Evolutionary conservation across 1,140 invertebrate genomes (phyloP).

Genomic region (Bombus balteatus): DNA sequence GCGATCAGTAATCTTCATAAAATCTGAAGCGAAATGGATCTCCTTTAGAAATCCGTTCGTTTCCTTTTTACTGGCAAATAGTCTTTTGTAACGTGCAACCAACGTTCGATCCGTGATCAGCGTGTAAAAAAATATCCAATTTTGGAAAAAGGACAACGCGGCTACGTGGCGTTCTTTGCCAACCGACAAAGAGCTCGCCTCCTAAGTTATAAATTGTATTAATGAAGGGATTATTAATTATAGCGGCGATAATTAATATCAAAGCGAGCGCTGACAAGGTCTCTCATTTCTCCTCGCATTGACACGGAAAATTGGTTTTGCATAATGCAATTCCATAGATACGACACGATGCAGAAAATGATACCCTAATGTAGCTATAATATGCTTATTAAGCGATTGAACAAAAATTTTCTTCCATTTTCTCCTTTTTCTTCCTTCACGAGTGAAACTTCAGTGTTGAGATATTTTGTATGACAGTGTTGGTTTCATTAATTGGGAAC

Average conservation of each 20-base stretch:
- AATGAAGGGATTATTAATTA: conserved; percentile 64
- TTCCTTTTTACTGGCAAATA: background rate
- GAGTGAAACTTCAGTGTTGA: no score
- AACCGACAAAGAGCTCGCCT: conserved; percentile 15
- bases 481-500: no score
- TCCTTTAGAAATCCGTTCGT: background rate
- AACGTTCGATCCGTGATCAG: background rate
- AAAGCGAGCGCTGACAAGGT: conserved; percentile 45
- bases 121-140: conserved; percentile 44
- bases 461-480: no score
- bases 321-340: conserved; percentile 26
- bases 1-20: background rate
- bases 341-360: background rate
- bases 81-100: background rate
- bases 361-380: background rate
- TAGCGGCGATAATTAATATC: conserved; percentile 57
- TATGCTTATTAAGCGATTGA: background rate
- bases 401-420: no score
- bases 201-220: conserved; percentile 60
- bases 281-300: conserved; percentile 41
- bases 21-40: background rate
- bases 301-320: conserved; percentile 34
- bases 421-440: no score
- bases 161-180: background rate
- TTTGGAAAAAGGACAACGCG: conserved; percentile 11